Base-by-base conservation (phyloP, 2,888 invertebrate genomes). In the Rhimphoctona megacephalus region DNA sequence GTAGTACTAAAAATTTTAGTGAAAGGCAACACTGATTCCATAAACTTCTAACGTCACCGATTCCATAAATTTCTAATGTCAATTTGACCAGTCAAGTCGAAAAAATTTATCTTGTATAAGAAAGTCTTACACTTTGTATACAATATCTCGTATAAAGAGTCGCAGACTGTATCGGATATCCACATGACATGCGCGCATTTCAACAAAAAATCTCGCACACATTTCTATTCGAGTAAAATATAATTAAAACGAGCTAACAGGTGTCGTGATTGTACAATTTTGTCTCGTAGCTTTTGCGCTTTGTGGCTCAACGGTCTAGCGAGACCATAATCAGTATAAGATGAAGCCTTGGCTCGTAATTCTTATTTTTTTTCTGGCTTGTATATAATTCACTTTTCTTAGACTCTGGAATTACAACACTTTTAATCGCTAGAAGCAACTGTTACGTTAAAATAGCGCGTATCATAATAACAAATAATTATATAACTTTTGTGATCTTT, bases 261-360 rank as follows among this genome's bases (percentile, higher is more conserved):
- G 83, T 86, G 85, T 80, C 70, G 33, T 43, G 72, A 77, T 77
- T 86, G 80, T 57, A 49, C 67, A 80, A 86, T 79, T 80, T 30
- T 79, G 25, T 78, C 77, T 25, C 39, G 74, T 36, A 69, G 72
- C 74, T 70, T 30, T 81, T 66, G 78, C 73, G 73, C 76, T 72
- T n/a, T n/a, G 54, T 52, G 36, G 43, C 54, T 74, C 39, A 69
- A 61, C 72, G 70, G 54, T 54, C 70, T 11, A 73, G n/a, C 46
- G 64, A 81, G 70, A 57, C 49, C 52, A 39, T 17, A 72, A 72
- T 85, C 77, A 67, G 64, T 25, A 19, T 6, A 39, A 61, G 73
- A 43, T 79, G 36, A n/a, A 36, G 54, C 52, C 79, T 79, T 64
- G 49, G 64, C 61, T 52, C 6, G 17, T 73, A 22, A 39, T 72